Percentiles rank a stretch among this genome's conserved stretches.
phyloP scores from a whole-genome alignment of 2,888 invertebrate genomes.

The Rapana venosa region DNA sequence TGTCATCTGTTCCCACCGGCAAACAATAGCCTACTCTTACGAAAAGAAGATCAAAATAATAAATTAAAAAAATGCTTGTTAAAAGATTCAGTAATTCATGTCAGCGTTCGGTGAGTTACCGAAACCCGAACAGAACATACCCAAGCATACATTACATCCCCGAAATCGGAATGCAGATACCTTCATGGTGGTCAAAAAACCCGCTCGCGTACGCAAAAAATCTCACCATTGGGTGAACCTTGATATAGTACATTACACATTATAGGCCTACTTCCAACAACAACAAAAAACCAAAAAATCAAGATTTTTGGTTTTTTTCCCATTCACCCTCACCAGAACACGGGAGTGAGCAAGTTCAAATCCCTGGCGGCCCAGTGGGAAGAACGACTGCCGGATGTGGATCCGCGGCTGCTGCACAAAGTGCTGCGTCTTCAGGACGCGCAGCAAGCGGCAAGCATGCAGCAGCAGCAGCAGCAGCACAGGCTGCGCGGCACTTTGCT shows the following conservation, averaged over 20 bases:
- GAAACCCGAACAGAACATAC: too few relatives aligned
- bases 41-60: too few relatives aligned
- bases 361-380: slow-evolving; percentile 53
- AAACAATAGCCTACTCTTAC: too few relatives aligned
- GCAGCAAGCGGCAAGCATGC: slow-evolving; percentile 37
- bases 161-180: too few relatives aligned
- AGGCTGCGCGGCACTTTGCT: slow-evolving; percentile 57
- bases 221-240: neutral
- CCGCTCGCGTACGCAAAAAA: neutral
- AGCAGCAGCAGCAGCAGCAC: slow-evolving; percentile 52
- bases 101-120: too few relatives aligned
- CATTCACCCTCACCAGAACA: neutral
- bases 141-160: too few relatives aligned
- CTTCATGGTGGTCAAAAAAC: neutral
- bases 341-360: neutral
- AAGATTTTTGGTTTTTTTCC: neutral
- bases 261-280: too few relatives aligned
- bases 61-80: too few relatives aligned
- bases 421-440: slow-evolving; percentile 55
- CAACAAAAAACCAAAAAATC: too few relatives aligned
- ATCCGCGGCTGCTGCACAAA: slow-evolving; percentile 61
- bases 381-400: slow-evolving; percentile 60
- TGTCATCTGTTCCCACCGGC: too few relatives aligned
- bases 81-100: too few relatives aligned
- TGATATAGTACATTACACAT: too few relatives aligned